A percentile compares a stretch with the other conserved stretches of the same genome.
Conservation (phyloP, 2,888 invertebrate species). For the Agapostemon virescens region DNA sequence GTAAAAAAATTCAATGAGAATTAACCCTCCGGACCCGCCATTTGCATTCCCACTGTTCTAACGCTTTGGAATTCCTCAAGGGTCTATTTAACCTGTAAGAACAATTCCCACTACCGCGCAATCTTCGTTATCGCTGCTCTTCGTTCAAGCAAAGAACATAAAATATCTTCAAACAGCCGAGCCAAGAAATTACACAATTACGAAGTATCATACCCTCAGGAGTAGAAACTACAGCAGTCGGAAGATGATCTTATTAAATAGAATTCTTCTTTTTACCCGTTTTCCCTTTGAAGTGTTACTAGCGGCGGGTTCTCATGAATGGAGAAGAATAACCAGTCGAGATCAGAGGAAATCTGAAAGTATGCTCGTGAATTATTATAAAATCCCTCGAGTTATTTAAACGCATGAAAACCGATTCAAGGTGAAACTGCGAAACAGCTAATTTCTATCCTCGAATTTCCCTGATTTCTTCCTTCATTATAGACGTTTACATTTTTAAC, state of each 20-base stretch:
- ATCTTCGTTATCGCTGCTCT: not conserved
- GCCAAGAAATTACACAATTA: slow-evolving; percentile 3
- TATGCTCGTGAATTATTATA: not conserved
- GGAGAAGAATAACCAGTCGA: not conserved
- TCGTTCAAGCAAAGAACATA: not conserved
- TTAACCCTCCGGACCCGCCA: not conserved
- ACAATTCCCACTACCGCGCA: not conserved
- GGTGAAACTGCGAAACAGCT: too few relatives aligned
- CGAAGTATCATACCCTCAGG: not conserved
- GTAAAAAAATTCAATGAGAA: not conserved
- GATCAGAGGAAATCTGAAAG: not conserved
- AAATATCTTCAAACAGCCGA: not conserved
- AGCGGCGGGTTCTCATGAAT: not conserved
- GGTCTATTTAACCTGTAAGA: not conserved
- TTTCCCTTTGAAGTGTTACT: not conserved
- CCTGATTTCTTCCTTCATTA: too few relatives aligned
- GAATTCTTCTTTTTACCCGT: not conserved
- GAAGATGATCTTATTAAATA: not conserved
- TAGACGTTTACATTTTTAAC: too few relatives aligned
- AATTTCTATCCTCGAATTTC: too few relatives aligned
- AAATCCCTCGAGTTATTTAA: not conserved
- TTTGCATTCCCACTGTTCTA: not conserved
- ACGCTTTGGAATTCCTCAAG: not conserved
- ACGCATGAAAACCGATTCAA: not conserved
- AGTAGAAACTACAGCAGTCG: not conserved